Evolutionary conservation across 1,140 invertebrate genomes (phyloP).

Genomic region (Odontomachus brunneus): DNA sequence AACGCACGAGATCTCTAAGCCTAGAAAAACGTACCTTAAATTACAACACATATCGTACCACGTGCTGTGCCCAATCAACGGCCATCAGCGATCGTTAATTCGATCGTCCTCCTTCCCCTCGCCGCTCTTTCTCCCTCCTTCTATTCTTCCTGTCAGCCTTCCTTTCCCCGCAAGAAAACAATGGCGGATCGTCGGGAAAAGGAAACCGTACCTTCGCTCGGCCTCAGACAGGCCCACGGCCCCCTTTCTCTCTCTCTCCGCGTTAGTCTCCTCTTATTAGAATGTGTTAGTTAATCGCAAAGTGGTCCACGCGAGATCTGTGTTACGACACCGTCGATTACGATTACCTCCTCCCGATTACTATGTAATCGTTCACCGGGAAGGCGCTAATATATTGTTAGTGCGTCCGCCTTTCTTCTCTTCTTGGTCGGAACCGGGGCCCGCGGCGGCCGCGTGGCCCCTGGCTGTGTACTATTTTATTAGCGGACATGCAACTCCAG

Average conservation of each 20-base stretch:
- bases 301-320: constrained; percentile 46
- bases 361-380: not conserved
- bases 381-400: not conserved
- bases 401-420: not conserved
- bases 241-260: not conserved
- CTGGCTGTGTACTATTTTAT: not conserved
- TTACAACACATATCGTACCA: constrained; percentile 70
- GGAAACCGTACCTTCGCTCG: not conserved
- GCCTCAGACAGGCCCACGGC: not conserved
- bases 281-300: constrained; percentile 55
- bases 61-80: constrained; percentile 65
- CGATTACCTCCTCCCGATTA: constrained; percentile 11
- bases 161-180: constrained; percentile 35
- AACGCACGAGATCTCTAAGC: constrained; percentile 68
- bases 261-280: constrained; percentile 35
- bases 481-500: constrained; percentile 12
- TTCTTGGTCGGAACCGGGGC: not conserved
- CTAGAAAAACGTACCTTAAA: constrained; percentile 68
- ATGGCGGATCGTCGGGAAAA: constrained; percentile 25
- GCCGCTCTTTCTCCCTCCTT: not conserved
- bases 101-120: constrained; percentile 32
- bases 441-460: not conserved
- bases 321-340: not conserved
- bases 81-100: constrained; percentile 27
- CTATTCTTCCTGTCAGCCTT: not conserved